Base-by-base conservation (phyloP, 2,888 invertebrate genomes). In the Aelia acuminata region DNA sequence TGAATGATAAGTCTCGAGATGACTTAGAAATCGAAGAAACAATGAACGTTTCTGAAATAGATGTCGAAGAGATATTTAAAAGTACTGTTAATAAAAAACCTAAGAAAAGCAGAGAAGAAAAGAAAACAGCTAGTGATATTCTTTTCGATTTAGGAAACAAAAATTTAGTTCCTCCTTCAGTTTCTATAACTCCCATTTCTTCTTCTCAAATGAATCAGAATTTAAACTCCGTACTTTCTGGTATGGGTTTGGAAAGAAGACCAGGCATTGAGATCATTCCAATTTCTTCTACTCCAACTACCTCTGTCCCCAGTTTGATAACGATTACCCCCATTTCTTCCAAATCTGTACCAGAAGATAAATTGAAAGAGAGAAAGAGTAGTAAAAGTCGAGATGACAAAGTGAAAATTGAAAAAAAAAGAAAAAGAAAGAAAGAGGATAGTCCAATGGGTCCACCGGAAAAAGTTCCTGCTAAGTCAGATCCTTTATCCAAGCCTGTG, bases 241-340 rank as follows among this genome's bases (percentile, higher is more conserved):
- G 93, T 26, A 93, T 93, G 92, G 94, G 94, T 89, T 92, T 95
- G 84, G 96, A 96, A 90, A 93, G 95, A 88, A 93, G 96, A 48
- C 95, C 96, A 0, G 96, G 96, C 3, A 97, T 97, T 90, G 97
- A 98, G 92, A 96, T 97, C 85, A 96, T 97, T 91, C 97, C 97
- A 0, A 94, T 96, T 89, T 93, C 95, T 3, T 93, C 95, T 22
- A 93, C 95, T 15, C 92, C 95, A 0, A 94, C 95, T 10, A 93
- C 95, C 13, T 94, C 94, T 10, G 92, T 96, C 48, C 95, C 96
- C 18, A 96, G 96, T 91, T 96, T 97, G 1, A 96, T 97, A 89
- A 97, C 97, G 0, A 97, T 97, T 88, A 97, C 97, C 0, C 96
- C 97, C 5, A 97, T 97, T 70, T 91, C 93, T 43, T 89, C 90